Base-by-base conservation (phyloP, 2,797 vertebrate genomes). In the Enteromius treurensis region DNA sequence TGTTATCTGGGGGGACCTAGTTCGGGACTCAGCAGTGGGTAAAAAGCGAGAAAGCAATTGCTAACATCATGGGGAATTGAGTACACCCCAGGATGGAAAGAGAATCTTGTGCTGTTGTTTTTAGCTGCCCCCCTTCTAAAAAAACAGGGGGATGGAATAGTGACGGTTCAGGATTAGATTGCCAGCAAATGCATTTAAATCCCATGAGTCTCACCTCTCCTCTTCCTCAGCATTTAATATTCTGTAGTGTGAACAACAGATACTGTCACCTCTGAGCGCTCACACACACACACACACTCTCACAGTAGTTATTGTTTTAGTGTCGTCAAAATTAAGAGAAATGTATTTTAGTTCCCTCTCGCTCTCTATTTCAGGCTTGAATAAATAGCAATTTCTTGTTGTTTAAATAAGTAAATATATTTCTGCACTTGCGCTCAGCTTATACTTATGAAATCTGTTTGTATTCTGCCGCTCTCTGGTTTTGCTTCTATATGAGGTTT, bases 181-280 rank as follows among this genome's bases (percentile, higher is more conserved):
- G 84, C 84, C 87, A 90, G 82, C 86, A 89, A 88, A 85, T 76
- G 82, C 86, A 70, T 82, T 87, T 84, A 88, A 85, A n/a, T 90
- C 90, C 85, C 89, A 60, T 29, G 82, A 87, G 87, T 71, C 65
- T 75, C 85, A 65, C 81, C 79, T 70, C 81, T 80, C 68, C 70
- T 65, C 64, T 79, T 79, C 77, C 80, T 81, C 71, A 75, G 86
- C 81, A 75, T 85, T 88, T 85, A 88, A 82, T 85, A 87, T 88
- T 81, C 82, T 83, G 83, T 73, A 80, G 68, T 84, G 81, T 64
- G 69, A 89, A 84, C 80, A 75, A 58, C 65, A 85, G 51, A 79
- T 62, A 73, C 49, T 76, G 78, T 81, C 83, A 83, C 78, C 83
- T 67, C 60, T 73, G 9, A 49, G 15, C 67, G 10, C 40, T 69